phyloP scores from a whole-genome alignment of 1,140 invertebrate species.

The Calephelis virginiensis region DNA sequence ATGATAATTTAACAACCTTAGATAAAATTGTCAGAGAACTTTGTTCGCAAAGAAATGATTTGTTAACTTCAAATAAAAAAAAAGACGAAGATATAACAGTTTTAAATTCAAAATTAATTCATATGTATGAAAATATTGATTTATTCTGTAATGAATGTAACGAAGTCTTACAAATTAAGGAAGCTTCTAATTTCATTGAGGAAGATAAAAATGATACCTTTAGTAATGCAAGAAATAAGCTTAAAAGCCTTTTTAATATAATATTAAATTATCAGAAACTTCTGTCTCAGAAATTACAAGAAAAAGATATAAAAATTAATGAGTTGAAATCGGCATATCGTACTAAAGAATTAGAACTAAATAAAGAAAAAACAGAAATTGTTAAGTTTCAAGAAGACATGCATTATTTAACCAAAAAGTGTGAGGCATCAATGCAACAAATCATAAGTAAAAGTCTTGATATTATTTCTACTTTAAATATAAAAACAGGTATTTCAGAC shows the following conservation, averaged over 20 bases:
- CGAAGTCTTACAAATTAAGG: conserved; percentile 18
- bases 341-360: conserved; percentile 25
- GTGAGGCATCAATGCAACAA: conserved; percentile 21
- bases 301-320: conserved; percentile 30
- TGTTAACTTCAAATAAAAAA: conserved; percentile 30
- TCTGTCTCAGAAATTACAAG: conserved; percentile 23
- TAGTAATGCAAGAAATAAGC: conserved; percentile 25
- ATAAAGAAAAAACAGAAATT: conserved; percentile 19
- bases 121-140: conserved; percentile 23
- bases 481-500: conserved; percentile 34
- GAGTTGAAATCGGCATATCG: conserved; percentile 22
- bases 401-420: conserved; percentile 26
- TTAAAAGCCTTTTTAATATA: conserved; percentile 27
- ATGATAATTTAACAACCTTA: conserved; percentile 36
- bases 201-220: conserved; percentile 20
- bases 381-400: conserved; percentile 26
- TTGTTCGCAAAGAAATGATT: conserved; percentile 35
- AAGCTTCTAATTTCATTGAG: background rate
- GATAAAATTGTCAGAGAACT: conserved; percentile 32
- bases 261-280: conserved; percentile 24
- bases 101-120: conserved; percentile 26
- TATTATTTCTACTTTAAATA: conserved; percentile 36
- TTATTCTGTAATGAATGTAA: conserved; percentile 23
- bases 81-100: conserved; percentile 28
- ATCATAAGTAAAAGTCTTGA: conserved; percentile 34